These are phyloP conservation scores for Contarinia nasturtii DNA, from an alignment of 1,140 invertebrate species.

Conservation along the genomic window DNA sequence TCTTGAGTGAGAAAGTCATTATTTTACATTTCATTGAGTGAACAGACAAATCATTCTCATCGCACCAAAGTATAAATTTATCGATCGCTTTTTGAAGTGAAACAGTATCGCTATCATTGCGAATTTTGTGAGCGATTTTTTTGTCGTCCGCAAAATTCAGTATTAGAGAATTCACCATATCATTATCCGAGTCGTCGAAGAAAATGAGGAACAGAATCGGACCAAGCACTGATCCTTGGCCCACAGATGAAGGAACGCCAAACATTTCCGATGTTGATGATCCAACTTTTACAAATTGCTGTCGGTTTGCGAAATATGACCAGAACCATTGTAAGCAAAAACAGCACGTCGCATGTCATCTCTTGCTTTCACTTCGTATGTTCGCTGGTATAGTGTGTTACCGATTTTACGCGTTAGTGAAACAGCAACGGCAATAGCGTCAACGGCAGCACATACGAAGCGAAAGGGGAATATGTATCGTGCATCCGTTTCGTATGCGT, in stretches of 20 bases:
- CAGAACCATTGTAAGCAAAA: too few species aligned
- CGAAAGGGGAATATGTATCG: too few species aligned
- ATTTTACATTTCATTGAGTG: background rate
- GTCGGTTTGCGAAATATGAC: background rate
- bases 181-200: background rate
- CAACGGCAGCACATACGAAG: too few species aligned
- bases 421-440: too few species aligned
- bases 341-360: too few species aligned
- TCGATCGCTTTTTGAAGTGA: background rate
- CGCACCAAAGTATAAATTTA: background rate
- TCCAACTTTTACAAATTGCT: background rate
- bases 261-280: background rate
- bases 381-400: too few species aligned
- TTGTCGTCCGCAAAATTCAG: background rate
- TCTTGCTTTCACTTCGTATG: too few species aligned
- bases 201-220: conserved; percentile 4
- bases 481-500: too few species aligned
- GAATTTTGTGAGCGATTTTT: background rate
- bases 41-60: background rate
- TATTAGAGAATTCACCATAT: background rate
- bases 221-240: conserved; percentile 3
- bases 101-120: background rate
- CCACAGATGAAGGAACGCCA: background rate
- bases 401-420: too few species aligned
- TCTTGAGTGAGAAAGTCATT: background rate